A percentile compares a stretch with the other conserved stretches of the same genome.
Conservation (phyloP, 2,797 vertebrate genomes). For the Lithobates sylvaticus region DNA sequence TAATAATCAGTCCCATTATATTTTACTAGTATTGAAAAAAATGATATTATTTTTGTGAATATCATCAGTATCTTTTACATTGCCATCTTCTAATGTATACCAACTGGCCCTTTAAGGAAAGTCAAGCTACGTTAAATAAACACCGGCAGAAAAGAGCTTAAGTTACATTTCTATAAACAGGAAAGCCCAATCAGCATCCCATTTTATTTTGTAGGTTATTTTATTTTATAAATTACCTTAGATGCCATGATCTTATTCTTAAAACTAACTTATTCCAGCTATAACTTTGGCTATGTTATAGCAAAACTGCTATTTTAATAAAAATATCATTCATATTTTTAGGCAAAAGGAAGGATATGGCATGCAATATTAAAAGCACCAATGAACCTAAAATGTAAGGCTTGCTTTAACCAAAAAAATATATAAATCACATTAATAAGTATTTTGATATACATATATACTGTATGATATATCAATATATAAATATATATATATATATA, state of each 20-base stretch:
- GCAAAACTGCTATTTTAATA: background rate
- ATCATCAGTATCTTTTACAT: background rate
- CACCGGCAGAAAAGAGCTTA: conserved; percentile 27
- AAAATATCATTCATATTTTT: background rate
- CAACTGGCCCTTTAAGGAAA: conserved; percentile 5
- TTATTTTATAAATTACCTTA: background rate
- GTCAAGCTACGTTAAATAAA: conserved; percentile 12
- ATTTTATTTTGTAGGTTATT: background rate
- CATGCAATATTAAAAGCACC: background rate
- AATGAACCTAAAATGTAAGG: background rate
- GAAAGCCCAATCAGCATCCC: conserved; percentile 14
- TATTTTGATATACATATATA: too few species aligned
- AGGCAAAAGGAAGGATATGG: background rate
- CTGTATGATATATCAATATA: too few species aligned
- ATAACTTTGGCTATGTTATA: background rate
- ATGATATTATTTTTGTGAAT: background rate
- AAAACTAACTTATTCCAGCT: background rate
- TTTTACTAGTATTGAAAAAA: background rate
- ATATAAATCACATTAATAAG: too few species aligned
- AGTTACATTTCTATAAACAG: conserved; percentile 23
- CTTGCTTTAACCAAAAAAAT: too few species aligned
- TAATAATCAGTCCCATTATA: background rate
- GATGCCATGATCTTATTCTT: background rate
- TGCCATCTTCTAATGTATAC: background rate
- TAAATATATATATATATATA: too few species aligned